Evolutionary conservation across 2,888 invertebrate genomes (phyloP), one percentile per base, ranked within the genome.

Genomic region (Ichneumoninae sp.): DNA sequence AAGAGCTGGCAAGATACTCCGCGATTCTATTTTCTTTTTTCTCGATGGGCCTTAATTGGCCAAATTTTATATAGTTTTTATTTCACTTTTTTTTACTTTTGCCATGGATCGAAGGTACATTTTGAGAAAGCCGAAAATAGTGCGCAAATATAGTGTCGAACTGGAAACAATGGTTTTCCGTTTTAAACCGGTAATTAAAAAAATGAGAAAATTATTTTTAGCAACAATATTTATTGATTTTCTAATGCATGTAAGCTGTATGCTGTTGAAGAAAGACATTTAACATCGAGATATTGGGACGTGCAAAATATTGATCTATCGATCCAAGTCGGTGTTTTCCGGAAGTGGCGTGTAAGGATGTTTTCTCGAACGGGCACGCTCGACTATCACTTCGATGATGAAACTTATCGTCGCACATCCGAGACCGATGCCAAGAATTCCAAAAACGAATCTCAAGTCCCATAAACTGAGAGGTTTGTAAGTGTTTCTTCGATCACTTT

Each of bases 1-100:
- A 36, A 40, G 57, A 44, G 40, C 57, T 57, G 40, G 54, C 71
- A 40, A 57, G 52, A 57, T 72, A 26, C 44, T 60, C 26, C 60
- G 40, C 19, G 16, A 40, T 44, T 26, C 19, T 72, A 44, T 44
- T 71, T 72, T 22, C 40, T 8, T 72, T 44, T 36, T 26, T 40
- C n/a, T 44, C 26, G 57, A 26, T 57, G 57, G 10, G 26, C 57
- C 57, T 13, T 57, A 13, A 57, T 57, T 57, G 26, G 57, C 19
- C 13, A 22, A 22, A 54, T 57, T 57, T 40, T 10, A 10, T 40
- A 10, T 8, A 40, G 10, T 40, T 10, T 40, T 40, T 40, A 40
- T 40, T 40, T 10, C 4, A 26, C 26, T 26, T 8, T 26, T 57
- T 10, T 26, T 26, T 3, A 47, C 44, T 13, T 57, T 57, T 10